Percentiles rank a stretch among this genome's conserved stretches.
Evolutionary conservation across 2,113 vertebrate species (phyloP).

Genomic region (human (Homo sapiens)): DNA sequence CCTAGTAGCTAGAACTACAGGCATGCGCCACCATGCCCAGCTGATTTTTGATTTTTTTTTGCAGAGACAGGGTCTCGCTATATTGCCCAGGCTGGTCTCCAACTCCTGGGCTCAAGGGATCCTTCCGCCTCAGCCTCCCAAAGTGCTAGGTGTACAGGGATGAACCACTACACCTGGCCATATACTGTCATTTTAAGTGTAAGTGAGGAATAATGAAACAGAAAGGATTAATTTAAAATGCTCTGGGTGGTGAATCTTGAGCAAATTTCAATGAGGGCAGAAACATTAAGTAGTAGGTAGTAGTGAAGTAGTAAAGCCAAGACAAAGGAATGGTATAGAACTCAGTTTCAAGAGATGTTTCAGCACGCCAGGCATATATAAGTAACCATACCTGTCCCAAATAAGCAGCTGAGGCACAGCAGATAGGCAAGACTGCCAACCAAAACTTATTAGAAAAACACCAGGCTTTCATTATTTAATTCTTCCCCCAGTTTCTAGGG

Average conservation of each 20-base stretch:
- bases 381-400: not conserved
- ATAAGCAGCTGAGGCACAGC: not conserved
- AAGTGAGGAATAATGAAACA: not conserved
- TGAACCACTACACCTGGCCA: too few species aligned
- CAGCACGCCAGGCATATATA: not conserved
- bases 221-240: not conserved
- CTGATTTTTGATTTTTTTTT: too few species aligned
- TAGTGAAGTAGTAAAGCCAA: not conserved
- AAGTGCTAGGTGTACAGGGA: too few species aligned
- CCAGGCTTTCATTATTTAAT: not conserved
- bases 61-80: too few species aligned
- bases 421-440: not conserved
- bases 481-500: not conserved
- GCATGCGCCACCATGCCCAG: too few species aligned
- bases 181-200: slow-evolving; percentile 14
- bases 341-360: not conserved
- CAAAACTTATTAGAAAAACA: not conserved
- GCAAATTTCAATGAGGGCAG: slow-evolving; percentile 11
- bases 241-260: not conserved
- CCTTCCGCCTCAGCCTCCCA: too few species aligned
- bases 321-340: not conserved
- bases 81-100: too few species aligned
- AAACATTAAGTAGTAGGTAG: not conserved
- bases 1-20: too few species aligned
- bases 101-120: too few species aligned